These are phyloP conservation scores for Rhabdornis inornatus DNA, from an alignment of 2,113 vertebrate species.

Conservation along the genomic window DNA sequence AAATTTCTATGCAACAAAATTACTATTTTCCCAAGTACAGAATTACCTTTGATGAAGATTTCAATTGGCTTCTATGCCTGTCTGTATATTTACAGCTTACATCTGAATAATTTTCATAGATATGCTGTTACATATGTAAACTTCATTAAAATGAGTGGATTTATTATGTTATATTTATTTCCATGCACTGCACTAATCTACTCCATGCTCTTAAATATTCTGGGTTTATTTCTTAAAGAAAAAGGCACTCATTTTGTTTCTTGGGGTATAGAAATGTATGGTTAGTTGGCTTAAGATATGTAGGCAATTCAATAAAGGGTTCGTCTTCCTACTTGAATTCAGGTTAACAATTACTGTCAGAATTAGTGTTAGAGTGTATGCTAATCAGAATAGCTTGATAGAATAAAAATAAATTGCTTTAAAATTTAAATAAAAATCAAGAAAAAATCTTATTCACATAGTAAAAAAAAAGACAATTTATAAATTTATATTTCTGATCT, in stretches of 20 bases:
- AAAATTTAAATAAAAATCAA: neutral
- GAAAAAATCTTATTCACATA: neutral
- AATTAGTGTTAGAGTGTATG: neutral
- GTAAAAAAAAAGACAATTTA: neutral
- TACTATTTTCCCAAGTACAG: neutral
- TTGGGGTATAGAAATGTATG: neutral
- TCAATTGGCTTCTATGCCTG: neutral
- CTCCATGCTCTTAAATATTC: neutral
- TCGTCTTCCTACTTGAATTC: neutral
- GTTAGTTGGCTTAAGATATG: neutral
- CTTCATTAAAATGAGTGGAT: neutral
- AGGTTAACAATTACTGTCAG: neutral
- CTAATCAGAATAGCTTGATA: neutral
- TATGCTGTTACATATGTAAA: conserved; percentile 4
- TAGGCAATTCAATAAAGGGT: neutral
- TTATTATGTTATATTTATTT: neutral
- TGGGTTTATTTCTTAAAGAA: neutral
- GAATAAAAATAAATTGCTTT: neutral
- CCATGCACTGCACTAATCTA: neutral
- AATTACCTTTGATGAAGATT: neutral
- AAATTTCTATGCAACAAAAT: neutral
- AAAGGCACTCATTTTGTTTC: neutral
- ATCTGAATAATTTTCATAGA: neutral
- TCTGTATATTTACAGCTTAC: neutral
- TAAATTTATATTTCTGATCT: neutral